Percentiles rank a stretch among this genome's conserved stretches.
These are phyloP conservation scores for Myotis daubentonii DNA, from an alignment of 2,797 vertebrate genomes.

Conservation along the genomic window DNA sequence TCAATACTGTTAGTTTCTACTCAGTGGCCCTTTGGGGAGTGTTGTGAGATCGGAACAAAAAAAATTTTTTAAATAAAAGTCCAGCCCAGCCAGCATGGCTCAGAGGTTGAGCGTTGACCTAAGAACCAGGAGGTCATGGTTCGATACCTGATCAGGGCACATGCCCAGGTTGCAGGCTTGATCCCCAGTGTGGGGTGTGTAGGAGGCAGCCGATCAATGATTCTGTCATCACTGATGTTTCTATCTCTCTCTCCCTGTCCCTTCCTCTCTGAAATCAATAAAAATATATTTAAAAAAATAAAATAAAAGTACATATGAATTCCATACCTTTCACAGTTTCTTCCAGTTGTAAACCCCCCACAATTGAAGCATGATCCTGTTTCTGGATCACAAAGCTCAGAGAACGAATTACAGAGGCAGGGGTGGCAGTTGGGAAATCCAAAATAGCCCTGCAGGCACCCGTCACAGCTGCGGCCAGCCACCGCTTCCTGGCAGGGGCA, in stretches of 20 bases:
- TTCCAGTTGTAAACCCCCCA: slow-evolving; percentile 85
- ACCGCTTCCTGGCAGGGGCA: slow-evolving; percentile 87
- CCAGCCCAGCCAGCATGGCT: too few relatives aligned
- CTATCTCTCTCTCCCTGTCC: too few relatives aligned
- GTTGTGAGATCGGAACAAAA: not conserved
- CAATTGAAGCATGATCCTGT: slow-evolving; percentile 88
- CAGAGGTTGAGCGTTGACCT: too few relatives aligned
- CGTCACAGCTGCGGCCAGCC: slow-evolving; percentile 86
- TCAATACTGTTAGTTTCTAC: not conserved
- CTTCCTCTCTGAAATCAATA: not conserved
- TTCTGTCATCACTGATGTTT: too few relatives aligned
- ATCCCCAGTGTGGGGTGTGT: too few relatives aligned
- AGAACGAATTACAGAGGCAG: slow-evolving; percentile 87
- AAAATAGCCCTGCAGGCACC: slow-evolving; percentile 87
- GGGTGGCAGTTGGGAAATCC: slow-evolving; percentile 90
- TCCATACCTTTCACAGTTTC: slow-evolving; percentile 88
- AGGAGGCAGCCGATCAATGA: too few relatives aligned
- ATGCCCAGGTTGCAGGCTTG: too few relatives aligned
- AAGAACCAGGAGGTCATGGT: too few relatives aligned
- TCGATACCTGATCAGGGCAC: too few relatives aligned
- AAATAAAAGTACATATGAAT: not conserved
- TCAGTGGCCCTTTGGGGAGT: not conserved
- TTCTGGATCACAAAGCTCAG: slow-evolving; percentile 87
- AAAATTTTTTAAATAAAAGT: not conserved
- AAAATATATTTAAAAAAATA: not conserved